These are phyloP conservation scores for Amphiprion clarkii DNA, from an alignment of 2,797 vertebrate species.

Conservation along the genomic window DNA sequence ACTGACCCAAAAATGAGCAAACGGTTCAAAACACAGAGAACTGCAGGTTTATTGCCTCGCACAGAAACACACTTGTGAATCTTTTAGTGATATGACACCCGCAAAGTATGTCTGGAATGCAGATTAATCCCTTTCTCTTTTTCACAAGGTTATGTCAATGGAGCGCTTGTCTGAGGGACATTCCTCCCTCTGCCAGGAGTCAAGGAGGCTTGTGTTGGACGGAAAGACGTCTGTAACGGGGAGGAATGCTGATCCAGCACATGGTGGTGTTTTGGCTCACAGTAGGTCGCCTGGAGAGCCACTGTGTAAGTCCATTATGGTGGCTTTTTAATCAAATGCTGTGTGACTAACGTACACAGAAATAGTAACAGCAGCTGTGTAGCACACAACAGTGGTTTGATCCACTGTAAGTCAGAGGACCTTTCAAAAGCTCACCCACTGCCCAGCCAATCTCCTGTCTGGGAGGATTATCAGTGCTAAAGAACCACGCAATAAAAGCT, in stretches of 20 bases:
- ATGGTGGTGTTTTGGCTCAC: slow-evolving; percentile 14
- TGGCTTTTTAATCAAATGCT: slow-evolving; percentile 47
- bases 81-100: slow-evolving; percentile 32
- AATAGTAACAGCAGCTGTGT: slow-evolving; percentile 54
- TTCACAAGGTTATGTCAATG: slow-evolving; percentile 61
- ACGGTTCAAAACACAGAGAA: slow-evolving; percentile 16
- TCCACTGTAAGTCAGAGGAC: slow-evolving; percentile 16
- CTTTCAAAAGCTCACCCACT: slow-evolving; percentile 20
- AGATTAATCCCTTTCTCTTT: slow-evolving; percentile 38
- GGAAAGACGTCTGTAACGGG: slow-evolving; percentile 37
- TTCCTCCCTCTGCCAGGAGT: slow-evolving; percentile 57
- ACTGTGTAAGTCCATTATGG: slow-evolving; percentile 24
- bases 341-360: slow-evolving; percentile 42
- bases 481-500: background rate
- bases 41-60: background rate
- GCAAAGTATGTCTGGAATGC: slow-evolving; percentile 46
- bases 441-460: background rate
- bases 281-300: slow-evolving; percentile 13
- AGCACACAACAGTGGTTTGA: slow-evolving; percentile 21
- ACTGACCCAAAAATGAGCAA: slow-evolving; percentile 80
- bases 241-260: slow-evolving; percentile 70
- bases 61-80: slow-evolving; percentile 15
- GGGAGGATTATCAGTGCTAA: background rate
- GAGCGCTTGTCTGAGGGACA: slow-evolving; percentile 51
- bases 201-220: slow-evolving; percentile 57